Evolutionary conservation across 2,113 vertebrate species (phyloP).

Genomic region (Calonectris borealis): DNA sequence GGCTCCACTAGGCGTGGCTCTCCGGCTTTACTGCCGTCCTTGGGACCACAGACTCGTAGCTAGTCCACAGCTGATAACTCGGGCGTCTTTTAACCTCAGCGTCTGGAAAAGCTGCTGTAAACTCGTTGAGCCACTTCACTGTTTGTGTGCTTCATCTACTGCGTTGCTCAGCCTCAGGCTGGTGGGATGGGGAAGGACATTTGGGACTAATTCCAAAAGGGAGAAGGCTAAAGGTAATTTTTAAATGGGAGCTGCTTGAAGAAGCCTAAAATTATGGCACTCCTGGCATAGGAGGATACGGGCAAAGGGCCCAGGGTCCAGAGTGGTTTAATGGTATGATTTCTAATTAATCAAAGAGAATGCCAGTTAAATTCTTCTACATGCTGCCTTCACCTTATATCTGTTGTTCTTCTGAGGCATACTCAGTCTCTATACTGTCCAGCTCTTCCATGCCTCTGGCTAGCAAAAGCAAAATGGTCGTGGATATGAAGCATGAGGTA

Average conservation of each 20-base stretch:
- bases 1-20: background rate
- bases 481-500: background rate
- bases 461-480: background rate
- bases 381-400: background rate
- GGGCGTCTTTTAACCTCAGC: background rate
- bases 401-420: background rate
- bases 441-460: background rate
- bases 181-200: background rate
- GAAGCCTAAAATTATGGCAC: background rate
- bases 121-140: background rate
- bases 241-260: background rate
- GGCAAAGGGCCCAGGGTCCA: background rate
- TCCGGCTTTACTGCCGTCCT: background rate
- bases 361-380: background rate
- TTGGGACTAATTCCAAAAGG: background rate
- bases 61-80: background rate
- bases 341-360: background rate
- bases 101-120: background rate
- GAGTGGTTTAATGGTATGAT: background rate
- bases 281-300: background rate
- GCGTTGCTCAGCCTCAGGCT: background rate
- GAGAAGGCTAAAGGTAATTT: background rate
- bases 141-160: background rate
- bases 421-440: background rate
- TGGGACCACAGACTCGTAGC: background rate